Evolutionary conservation across 2,113 vertebrate species (phyloP).

Genomic region (Campylomormyrus numenius): DNA sequence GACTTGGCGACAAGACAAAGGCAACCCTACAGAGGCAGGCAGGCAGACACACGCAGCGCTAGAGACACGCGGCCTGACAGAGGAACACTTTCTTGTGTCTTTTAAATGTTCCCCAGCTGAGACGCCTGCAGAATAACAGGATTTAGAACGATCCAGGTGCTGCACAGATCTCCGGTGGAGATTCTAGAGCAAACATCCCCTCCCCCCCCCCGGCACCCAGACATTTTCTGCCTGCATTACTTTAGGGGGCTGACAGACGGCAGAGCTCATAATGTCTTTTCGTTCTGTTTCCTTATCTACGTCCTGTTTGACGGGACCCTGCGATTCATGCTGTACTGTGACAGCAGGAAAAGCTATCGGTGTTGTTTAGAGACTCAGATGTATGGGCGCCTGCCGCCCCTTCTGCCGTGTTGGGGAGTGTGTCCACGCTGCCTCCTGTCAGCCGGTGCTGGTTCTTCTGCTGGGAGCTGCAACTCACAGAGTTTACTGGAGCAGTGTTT

Average conservation of each 20-base stretch:
- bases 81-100: conserved; percentile 31
- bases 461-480: neutral
- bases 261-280: neutral
- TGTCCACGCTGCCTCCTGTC: neutral
- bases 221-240: neutral
- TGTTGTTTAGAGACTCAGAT: neutral
- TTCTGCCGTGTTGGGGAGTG: neutral
- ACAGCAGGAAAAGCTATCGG: neutral
- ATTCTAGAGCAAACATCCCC: neutral
- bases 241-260: neutral
- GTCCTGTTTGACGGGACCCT: neutral
- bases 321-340: neutral
- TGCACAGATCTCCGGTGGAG: conserved; percentile 9
- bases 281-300: neutral
- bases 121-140: neutral
- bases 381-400: neutral
- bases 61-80: neutral
- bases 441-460: neutral
- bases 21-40: neutral
- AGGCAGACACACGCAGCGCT: neutral
- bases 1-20: conserved; percentile 4
- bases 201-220: neutral
- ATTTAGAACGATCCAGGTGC: neutral
- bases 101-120: conserved; percentile 38
- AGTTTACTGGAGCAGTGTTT: neutral